These are phyloP conservation scores for Percopsis transmontana DNA, from an alignment of 2,113 vertebrate species.

Conservation along the genomic window DNA sequence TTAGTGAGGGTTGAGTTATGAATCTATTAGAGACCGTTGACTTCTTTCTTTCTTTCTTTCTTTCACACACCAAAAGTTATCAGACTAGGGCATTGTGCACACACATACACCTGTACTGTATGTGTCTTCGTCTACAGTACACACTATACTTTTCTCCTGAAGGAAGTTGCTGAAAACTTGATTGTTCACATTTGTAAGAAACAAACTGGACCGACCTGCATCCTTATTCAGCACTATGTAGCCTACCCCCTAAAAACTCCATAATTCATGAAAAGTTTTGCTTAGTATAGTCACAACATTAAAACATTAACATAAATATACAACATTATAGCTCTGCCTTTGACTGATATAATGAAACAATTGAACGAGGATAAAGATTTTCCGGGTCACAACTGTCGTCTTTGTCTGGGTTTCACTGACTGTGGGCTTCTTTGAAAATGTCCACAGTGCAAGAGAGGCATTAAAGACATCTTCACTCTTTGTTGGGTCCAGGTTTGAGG, in stretches of 20 bases:
- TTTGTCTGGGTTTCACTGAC: constrained; percentile 4
- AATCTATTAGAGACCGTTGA: constrained; percentile 64
- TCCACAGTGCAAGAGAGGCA: constrained; percentile 14
- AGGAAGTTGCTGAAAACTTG: neutral
- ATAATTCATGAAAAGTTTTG: too few species aligned
- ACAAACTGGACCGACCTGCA: neutral
- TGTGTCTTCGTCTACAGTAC: too few species aligned
- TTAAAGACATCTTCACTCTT: constrained; percentile 39
- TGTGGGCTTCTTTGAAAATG: constrained; percentile 20
- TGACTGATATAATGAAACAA: constrained; percentile 6
- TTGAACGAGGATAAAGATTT: neutral
- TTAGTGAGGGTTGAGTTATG: constrained; percentile 74
- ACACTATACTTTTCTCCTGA: neutral
- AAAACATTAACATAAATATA: too few species aligned
- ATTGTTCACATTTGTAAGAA: neutral
- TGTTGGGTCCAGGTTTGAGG: constrained; percentile 54
- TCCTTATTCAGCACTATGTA: too few species aligned
- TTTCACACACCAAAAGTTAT: neutral
- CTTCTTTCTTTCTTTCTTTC: constrained; percentile 13
- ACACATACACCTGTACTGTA: too few species aligned
- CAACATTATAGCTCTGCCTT: neutral
- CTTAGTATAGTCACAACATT: too few species aligned
- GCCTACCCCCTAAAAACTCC: too few species aligned
- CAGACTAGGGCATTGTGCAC: too few species aligned
- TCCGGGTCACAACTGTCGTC: constrained; percentile 4